Conservation (phyloP, 2,113 vertebrate species). For the Cyanoramphus novaezelandiae region DNA sequence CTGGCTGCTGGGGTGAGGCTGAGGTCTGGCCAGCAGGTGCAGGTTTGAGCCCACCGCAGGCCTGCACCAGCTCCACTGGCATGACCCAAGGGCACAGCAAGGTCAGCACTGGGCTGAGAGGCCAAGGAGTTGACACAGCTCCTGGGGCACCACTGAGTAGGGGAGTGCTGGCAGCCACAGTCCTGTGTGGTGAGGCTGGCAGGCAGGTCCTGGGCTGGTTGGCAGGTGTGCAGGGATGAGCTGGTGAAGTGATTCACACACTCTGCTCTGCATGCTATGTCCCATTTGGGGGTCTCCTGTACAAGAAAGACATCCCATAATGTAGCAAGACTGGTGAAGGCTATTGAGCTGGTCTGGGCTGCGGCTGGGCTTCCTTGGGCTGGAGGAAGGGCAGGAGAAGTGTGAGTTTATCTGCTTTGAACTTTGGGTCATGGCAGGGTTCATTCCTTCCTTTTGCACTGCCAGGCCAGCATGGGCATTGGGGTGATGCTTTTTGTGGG, state of each 20-base stretch:
- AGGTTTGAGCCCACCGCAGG: not conserved
- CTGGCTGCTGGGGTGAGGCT: not conserved
- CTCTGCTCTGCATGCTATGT: fast-evolving
- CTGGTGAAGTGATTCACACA: not conserved
- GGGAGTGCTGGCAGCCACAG: not conserved
- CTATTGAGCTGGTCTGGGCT: not conserved
- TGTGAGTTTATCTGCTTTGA: not conserved
- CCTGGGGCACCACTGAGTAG: fast-evolving
- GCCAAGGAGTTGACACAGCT: not conserved
- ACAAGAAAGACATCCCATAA: not conserved
- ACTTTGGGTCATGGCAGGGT: not conserved
- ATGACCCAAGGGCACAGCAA: not conserved
- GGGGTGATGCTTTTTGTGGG: not conserved
- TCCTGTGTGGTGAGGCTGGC: fast-evolving
- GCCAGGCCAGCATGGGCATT: not conserved
- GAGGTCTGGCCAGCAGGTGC: fast-evolving
- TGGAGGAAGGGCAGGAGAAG: not conserved
- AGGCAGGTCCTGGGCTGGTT: not conserved
- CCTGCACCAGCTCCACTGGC: fast-evolving
- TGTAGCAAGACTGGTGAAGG: not conserved
- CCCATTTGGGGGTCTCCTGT: not conserved
- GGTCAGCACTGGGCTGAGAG: fast-evolving
- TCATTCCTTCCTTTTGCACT: not conserved
- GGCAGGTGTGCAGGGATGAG: not conserved
- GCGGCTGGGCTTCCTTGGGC: not conserved